Evolutionary conservation across 1,140 invertebrate genomes (phyloP), one percentile per base, ranked within the genome.

Genomic region (Limonius californicus): DNA sequence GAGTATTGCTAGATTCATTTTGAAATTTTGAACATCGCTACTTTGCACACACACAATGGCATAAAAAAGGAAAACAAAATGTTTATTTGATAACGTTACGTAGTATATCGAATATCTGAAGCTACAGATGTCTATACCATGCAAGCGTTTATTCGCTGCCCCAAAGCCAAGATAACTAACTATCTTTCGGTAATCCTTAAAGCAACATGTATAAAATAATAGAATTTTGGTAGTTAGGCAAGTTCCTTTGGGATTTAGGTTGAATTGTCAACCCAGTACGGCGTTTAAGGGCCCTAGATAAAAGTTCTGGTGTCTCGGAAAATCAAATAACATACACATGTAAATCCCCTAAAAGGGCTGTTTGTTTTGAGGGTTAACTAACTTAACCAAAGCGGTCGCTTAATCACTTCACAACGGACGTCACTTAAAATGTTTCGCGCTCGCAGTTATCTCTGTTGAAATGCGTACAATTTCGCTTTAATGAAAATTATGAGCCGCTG

Each of bases 251-350:
- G 3, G 3, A 27, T 9, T 39, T 39, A 12, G 35, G 8, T 39
- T 39, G n/a, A 39, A 39, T 39, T 39, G 35, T 39, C 35, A 39
- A 39, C 35, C 35, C n/a, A 11, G 7, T 27, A 27, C 11, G 35
- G 8, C n/a, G 11, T 9, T 39, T 39, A 11, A 14, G 35, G 35
- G 23, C 9, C 2, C n/a, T 6, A 12, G 35, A 39, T 39, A 39
- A 39, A 39, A 39, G 35, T 39, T 39, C n/a, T 39, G 35, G n/a
- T 39, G 35, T 39, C 35, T 39, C 23, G 35, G 35, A 39, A 39
- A 39, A 39, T 39, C 35, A 39, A 39, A 39, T 39, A 39, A 39
- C 35, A 39, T 39, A 39, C 35, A 39, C 35, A 39, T 39, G 35
- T 39, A 39, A 39, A 39, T 39, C 35, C 8, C n/a, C 35, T 39